Conservation (phyloP, 2,797 vertebrate species). For the Luscinia megarhynchos region DNA sequence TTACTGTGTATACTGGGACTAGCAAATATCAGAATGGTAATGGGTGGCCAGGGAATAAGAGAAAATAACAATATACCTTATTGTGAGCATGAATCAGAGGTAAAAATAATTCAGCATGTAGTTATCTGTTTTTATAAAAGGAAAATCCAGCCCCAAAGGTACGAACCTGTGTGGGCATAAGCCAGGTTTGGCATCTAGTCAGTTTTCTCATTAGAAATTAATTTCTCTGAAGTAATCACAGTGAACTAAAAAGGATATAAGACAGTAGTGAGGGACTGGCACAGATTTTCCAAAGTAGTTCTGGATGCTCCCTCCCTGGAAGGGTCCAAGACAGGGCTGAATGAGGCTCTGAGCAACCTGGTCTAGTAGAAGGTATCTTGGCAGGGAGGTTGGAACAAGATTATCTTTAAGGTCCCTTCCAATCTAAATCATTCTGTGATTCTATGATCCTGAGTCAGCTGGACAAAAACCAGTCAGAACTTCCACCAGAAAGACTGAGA, state of each 20-base stretch:
- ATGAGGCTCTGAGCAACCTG: not conserved
- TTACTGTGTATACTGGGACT: not conserved
- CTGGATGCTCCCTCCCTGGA: not conserved
- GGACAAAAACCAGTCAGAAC: not conserved
- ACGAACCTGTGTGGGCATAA: not conserved
- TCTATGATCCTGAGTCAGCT: not conserved
- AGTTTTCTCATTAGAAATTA: not conserved
- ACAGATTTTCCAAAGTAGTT: not conserved
- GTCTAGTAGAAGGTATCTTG: not conserved
- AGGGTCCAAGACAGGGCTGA: fast-evolving
- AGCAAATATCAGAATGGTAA: not conserved
- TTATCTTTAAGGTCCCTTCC: not conserved
- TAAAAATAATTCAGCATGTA: not conserved
- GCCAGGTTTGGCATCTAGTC: not conserved
- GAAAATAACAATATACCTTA: not conserved
- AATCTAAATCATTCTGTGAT: not conserved
- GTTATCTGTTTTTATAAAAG: not conserved
- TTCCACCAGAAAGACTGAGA: not conserved
- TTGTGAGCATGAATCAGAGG: not conserved
- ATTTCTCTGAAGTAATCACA: not conserved
- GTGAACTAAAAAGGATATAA: not conserved
- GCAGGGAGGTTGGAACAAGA: not conserved
- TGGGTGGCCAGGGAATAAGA: not conserved
- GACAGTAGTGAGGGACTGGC: not conserved
- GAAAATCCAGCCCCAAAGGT: not conserved